Evolutionary conservation across 2,797 vertebrate genomes (phyloP), one percentile per base, ranked within the genome.

Genomic region (Bradypodion ventrale): DNA sequence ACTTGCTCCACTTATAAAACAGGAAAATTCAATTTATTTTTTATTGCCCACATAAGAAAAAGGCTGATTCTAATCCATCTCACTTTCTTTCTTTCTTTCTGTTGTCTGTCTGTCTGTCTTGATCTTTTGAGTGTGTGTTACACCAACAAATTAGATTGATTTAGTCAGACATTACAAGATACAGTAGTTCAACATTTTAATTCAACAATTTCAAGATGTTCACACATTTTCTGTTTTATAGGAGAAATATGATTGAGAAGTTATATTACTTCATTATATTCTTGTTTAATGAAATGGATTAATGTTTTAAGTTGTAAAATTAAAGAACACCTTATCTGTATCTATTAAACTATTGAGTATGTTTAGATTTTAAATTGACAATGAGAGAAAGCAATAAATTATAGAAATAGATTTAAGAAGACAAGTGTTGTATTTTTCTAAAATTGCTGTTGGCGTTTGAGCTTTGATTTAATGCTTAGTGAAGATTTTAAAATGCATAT

Each of bases 201-300:
- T 78, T 7, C 59, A 90, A 10, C 59, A 82, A 85, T 89, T 84
- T 27, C 81, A 80, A 79, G 70, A 6, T 13, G 60, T 90, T 92
- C 66, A 87, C 63, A 87, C 44, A 74, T 25, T 63, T 84, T 86
- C 74, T 81, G 72, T 69, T 82, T 87, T 79, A 32, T 49, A 66
- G 27, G 49, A 78, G 40, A 68, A 66, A 32, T 87, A 85, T 9
- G 42, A 80, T n/a, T 83, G 62, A 85, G 37, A 82, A 89, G 23
- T 82, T 82, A 68, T 35, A 62, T 74, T 59, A 80, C 89, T 59
- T 84, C 69, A 82, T 32, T 62, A 59, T 42, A 37, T 29, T 21
- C 40, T 60, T 59, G 5, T 37, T 46, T 66, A 79, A 68, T 29
- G 49, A 46, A 79, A 23, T 35, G 19, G 29, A 27, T 65, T 6